Percentiles rank a stretch among this genome's conserved stretches.
These are phyloP conservation scores for Montipora capitata DNA, from an alignment of 92 coral and sea anemone species.

Conservation along the genomic window DNA sequence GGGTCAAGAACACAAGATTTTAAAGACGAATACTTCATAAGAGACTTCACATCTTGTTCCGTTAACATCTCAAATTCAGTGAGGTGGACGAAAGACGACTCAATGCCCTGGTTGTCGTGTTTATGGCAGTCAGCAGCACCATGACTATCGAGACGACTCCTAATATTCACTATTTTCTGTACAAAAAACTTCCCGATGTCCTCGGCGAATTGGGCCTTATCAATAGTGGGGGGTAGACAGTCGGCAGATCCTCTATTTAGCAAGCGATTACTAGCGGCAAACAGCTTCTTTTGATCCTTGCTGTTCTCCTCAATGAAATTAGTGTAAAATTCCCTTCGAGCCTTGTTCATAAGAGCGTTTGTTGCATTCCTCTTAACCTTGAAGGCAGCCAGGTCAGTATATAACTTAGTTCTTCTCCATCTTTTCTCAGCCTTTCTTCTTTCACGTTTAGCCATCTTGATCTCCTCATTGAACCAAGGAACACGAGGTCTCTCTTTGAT, in stretches of 20 bases:
- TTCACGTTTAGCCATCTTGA: constrained; percentile 45
- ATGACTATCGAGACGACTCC: constrained; percentile 28
- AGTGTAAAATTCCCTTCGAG: constrained; percentile 63
- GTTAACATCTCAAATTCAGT: no score
- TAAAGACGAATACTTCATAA: constrained; percentile 36
- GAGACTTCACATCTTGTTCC: constrained; percentile 44
- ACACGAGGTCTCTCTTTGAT: no score
- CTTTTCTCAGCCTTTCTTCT: constrained; percentile 52
- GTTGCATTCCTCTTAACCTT: constrained; percentile 22
- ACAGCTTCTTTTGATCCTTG: constrained; percentile 61
- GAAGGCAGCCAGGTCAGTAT: constrained; percentile 7
- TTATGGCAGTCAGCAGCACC: constrained; percentile 25
- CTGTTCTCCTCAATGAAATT: constrained; percentile 48
- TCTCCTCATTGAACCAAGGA: constrained; percentile 67
- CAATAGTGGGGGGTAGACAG: constrained; percentile 62
- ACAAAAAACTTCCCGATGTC: constrained; percentile 69
- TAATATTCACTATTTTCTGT: constrained; percentile 49
- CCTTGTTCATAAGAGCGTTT: constrained; percentile 61
- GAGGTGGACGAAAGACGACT: constrained; percentile 34
- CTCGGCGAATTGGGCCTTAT: constrained; percentile 53
- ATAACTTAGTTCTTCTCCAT: constrained; percentile 50
- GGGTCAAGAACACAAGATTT: constrained; percentile 56
- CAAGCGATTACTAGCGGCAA: constrained; percentile 54
- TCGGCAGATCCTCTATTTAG: constrained; percentile 36
- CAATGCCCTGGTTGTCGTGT: constrained; percentile 25